Evolutionary conservation across 1,140 invertebrate species (phyloP).

Genomic region (Chymomyza costata): DNA sequence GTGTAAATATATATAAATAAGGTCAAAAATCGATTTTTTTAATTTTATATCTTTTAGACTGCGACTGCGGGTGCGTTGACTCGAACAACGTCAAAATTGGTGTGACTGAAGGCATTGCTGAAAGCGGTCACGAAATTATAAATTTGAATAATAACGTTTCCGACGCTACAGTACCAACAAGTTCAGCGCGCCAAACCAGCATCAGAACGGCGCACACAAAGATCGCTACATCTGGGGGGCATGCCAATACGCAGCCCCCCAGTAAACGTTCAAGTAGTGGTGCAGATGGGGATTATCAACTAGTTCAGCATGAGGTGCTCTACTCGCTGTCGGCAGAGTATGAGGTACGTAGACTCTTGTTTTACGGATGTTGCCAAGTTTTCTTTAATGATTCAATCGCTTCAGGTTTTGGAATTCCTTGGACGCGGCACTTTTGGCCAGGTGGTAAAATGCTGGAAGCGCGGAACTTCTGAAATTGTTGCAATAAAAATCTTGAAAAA

Average conservation of each 20-base stretch:
- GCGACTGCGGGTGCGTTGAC: constrained; percentile 74
- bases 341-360: constrained; percentile 77
- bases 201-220: constrained; percentile 75
- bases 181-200: constrained; percentile 42
- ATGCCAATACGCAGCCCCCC: constrained; percentile 75
- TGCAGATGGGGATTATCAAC: constrained; percentile 97
- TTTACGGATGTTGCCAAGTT: neutral
- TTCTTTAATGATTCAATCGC: neutral
- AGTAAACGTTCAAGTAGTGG: constrained; percentile 81
- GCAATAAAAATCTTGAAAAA: constrained; percentile 99
- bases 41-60: constrained; percentile 48
- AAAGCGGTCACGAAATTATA: too few species aligned
- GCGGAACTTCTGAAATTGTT: constrained; percentile 99
- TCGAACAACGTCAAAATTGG: constrained; percentile 37
- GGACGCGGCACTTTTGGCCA: constrained; percentile 99
- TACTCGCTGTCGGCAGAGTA: constrained; percentile 95
- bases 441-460: constrained; percentile 99
- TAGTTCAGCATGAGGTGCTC: constrained; percentile 98
- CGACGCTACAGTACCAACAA: constrained; percentile 16
- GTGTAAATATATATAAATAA: neutral
- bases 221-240: constrained; percentile 75
- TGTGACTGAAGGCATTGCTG: neutral
- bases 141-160: too few species aligned
- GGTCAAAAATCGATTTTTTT: constrained; percentile 6
- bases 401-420: constrained; percentile 95